Evolutionary conservation across 1,140 invertebrate genomes (phyloP).

Genomic region (Hypsibius dujardini): DNA sequence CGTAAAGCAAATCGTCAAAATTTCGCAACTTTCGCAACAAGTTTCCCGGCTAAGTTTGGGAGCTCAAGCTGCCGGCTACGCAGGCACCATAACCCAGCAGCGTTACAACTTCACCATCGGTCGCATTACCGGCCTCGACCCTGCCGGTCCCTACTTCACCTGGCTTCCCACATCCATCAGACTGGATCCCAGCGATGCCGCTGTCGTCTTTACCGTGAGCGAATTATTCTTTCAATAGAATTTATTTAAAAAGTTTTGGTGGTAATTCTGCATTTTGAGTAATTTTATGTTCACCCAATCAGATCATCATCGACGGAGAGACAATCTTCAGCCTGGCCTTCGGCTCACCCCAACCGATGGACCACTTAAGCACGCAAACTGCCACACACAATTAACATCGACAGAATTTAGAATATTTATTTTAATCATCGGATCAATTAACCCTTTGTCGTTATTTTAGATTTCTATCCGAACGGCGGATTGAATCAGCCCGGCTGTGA

Average conservation of each 20-base stretch:
- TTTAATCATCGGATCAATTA: constrained; percentile 37
- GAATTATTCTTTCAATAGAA: no score
- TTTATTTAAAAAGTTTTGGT: no score
- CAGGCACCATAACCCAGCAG: neutral
- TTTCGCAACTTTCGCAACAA: constrained; percentile 16
- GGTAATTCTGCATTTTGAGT: neutral
- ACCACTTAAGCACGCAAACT: neutral
- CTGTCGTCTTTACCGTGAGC: constrained; percentile 47
- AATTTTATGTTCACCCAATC: neutral
- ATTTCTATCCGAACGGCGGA: constrained; percentile 57
- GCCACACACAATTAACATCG: neutral
- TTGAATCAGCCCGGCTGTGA: constrained; percentile 64
- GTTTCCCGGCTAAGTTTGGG: constrained; percentile 7
- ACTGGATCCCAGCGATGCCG: constrained; percentile 61
- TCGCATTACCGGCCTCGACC: constrained; percentile 53
- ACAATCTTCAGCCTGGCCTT: neutral
- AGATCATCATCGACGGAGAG: neutral
- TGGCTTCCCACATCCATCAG: constrained; percentile 58
- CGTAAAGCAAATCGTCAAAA: neutral
- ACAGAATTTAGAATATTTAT: no score
- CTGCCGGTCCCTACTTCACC: constrained; percentile 75
- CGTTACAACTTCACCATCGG: neutral
- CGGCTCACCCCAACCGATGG: neutral
- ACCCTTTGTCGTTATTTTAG: constrained; percentile 25
- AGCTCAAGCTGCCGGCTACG: neutral